Conservation (phyloP, 1,140 invertebrate genomes). For the Caenorhabditis tropicalis region DNA sequence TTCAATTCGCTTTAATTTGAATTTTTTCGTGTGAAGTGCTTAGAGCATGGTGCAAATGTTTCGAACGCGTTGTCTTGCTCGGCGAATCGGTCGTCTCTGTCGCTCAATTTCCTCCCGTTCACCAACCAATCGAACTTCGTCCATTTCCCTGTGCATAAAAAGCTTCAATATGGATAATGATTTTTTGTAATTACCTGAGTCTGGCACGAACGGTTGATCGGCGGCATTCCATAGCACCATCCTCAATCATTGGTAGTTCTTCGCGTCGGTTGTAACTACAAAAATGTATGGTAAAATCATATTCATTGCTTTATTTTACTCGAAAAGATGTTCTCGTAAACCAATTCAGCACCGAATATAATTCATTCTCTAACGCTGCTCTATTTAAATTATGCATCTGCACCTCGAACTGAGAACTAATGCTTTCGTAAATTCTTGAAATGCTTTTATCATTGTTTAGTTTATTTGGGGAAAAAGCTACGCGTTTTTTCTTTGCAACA, state of each 20-base stretch:
- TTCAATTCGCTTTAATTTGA: not conserved
- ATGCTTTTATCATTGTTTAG: too few species aligned
- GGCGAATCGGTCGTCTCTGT: slow-evolving; percentile 47
- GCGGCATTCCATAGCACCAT: slow-evolving; percentile 51
- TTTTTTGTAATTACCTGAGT: not conserved
- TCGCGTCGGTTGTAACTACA: not conserved
- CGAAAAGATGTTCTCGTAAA: too few species aligned
- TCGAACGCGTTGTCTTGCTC: slow-evolving; percentile 50
- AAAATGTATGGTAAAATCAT: too few species aligned
- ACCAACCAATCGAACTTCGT: slow-evolving; percentile 37
- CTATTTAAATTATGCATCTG: too few species aligned
- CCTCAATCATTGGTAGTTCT: slow-evolving; percentile 52
- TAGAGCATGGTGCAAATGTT: slow-evolving; percentile 54
- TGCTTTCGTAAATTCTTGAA: too few species aligned
- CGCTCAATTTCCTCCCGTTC: slow-evolving; percentile 48
- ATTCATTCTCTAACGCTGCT: too few species aligned
- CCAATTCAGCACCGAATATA: too few species aligned
- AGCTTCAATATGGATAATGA: not conserved
- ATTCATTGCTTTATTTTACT: too few species aligned
- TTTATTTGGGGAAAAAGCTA: too few species aligned
- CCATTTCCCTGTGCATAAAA: slow-evolving; percentile 22
- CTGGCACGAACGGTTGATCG: slow-evolving; percentile 44
- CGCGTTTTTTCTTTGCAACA: too few species aligned
- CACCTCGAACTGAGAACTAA: too few species aligned
- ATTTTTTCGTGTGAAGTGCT: not conserved